Percentiles rank a stretch among this genome's conserved stretches.
Conservation (phyloP, 2,113 vertebrate genomes). For the Tretioscincus oriximinensis region DNA sequence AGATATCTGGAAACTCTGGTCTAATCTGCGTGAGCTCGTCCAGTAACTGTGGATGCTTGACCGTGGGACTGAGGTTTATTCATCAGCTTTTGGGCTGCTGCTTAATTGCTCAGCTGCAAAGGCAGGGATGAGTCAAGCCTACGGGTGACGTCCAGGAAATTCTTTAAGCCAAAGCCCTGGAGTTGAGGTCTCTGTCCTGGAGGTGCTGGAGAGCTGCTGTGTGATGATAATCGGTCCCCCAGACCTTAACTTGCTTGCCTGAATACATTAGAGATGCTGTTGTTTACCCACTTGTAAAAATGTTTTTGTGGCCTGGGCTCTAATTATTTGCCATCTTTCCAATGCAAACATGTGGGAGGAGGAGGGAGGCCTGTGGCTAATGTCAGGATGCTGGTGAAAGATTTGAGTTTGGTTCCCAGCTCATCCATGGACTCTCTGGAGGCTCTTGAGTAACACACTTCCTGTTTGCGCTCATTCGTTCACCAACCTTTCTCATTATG, state of each 20-base stretch:
- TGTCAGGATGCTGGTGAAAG: constrained; percentile 9
- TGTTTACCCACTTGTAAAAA: constrained; percentile 2
- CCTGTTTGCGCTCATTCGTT: constrained; percentile 9
- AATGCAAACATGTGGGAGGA: background rate
- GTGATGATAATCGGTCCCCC: background rate
- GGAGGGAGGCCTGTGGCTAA: constrained; percentile 14
- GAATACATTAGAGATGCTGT: background rate
- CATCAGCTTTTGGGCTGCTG: background rate
- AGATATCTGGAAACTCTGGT: background rate
- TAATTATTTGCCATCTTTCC: constrained; percentile 14
- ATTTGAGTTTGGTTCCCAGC: constrained; percentile 26
- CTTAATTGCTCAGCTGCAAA: constrained; percentile 23
- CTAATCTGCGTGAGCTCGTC: background rate
- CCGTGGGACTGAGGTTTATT: constrained; percentile 33
- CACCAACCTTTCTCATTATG: background rate
- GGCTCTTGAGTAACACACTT: constrained; percentile 24
- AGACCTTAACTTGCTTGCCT: background rate
- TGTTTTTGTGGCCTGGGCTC: background rate
- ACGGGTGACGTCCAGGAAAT: constrained; percentile 25
- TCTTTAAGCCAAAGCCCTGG: constrained; percentile 17
- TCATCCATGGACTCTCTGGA: constrained; percentile 12
- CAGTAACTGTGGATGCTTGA: background rate
- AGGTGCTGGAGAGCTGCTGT: background rate
- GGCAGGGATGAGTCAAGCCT: constrained; percentile 18
- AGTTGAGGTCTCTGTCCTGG: background rate